Conservation (phyloP, 2,888 invertebrate species). For the Parochlus steinenii region DNA sequence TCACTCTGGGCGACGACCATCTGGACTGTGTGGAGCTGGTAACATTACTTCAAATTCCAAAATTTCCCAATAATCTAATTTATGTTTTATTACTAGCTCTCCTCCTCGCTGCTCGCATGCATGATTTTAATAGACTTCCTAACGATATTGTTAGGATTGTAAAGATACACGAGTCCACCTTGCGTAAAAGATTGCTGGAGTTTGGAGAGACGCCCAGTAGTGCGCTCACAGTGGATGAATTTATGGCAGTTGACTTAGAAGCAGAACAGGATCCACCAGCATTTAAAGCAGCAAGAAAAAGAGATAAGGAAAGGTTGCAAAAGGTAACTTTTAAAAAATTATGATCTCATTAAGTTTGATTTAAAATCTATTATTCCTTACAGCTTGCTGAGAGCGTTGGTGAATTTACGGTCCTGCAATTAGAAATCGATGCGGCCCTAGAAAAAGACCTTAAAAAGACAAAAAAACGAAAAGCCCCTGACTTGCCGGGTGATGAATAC, state of each 20-base stretch:
- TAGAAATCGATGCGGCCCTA: slow-evolving; percentile 68
- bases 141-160: slow-evolving; percentile 85
- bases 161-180: slow-evolving; percentile 85
- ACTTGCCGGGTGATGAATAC: slow-evolving; percentile 13
- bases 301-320: slow-evolving; percentile 70
- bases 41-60: slow-evolving; percentile 16
- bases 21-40: slow-evolving; percentile 97
- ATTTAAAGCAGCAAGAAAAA: slow-evolving; percentile 77
- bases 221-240: slow-evolving; percentile 86
- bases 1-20: slow-evolving; percentile 88
- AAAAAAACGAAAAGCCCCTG: slow-evolving; percentile 21
- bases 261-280: slow-evolving; percentile 86
- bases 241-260: slow-evolving; percentile 90
- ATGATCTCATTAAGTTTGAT: slow-evolving; percentile 1
- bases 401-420: slow-evolving; percentile 60
- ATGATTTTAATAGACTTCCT: slow-evolving; percentile 76
- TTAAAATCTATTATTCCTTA: background rate
- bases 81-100: slow-evolving; percentile 45
- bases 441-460: slow-evolving; percentile 42
- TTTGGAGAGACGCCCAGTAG: slow-evolving; percentile 96
- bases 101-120: slow-evolving; percentile 82
- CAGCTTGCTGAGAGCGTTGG: slow-evolving; percentile 39
- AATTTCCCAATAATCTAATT: slow-evolving; percentile 10
- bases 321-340: slow-evolving; percentile 35
- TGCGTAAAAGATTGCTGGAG: slow-evolving; percentile 79